Evolutionary conservation across 1,140 invertebrate genomes (phyloP), one percentile per base, ranked within the genome.

Genomic region (Drosophila lacteicornis): DNA sequence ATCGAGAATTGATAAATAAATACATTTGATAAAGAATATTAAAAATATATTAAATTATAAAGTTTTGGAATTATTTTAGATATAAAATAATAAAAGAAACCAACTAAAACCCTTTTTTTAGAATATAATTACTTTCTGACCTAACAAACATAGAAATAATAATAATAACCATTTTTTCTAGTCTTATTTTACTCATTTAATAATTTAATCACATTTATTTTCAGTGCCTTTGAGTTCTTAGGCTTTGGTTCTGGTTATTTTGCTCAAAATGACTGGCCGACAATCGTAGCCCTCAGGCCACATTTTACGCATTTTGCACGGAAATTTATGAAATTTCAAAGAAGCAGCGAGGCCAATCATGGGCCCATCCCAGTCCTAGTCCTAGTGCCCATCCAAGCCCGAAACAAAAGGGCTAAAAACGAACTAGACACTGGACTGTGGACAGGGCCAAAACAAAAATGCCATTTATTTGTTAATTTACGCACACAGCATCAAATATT

Each of bases 381-480:
- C 47, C 55, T 33, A 43, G 19, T 40, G 33, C 47, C 49, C 11
- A 17, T 42, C n/a, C 60, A 33, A 25, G 17, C 27, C 60, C 60
- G 17, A 53, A 73, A 79, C 76, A 87, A 83, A 77, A 47, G 63
- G 47, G 38, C 60, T 51, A 46, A 17, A 50, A 50, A 33, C n/a
- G 19, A 40, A 67, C 53, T 53, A 43, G 17, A 19, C 50, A 30
- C 25, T n/a, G 49, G 9, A n/a, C 2, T 4, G 30, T 53, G 51
- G 36, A 38, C 49, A 55, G 59, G 30, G 50, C 8, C 59, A 11
- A 53, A 69, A 67, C 75, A 82, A 82, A 82, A 86, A 87, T 84
- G 74, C 80, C 85, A 90, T 88, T 88, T 88, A 88, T 88, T 88
- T 88, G 84, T 88, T 88, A 90, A 88, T 88, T 88, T 88, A 90